Evolutionary conservation across 2,888 invertebrate genomes (phyloP).

Genomic region (Harpalus rufipes): DNA sequence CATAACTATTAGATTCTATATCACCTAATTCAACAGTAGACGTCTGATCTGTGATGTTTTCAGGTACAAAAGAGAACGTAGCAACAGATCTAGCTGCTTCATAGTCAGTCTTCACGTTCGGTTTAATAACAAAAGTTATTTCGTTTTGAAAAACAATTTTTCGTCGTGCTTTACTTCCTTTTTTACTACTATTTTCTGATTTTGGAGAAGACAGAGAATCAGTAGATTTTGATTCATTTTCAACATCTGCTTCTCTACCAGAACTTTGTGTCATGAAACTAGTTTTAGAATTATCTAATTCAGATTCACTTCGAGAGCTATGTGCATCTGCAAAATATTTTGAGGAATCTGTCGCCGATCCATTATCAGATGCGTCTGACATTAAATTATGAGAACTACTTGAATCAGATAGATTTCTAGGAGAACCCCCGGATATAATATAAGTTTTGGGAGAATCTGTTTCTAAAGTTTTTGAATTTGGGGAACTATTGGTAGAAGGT

Average conservation of each 20-base stretch:
- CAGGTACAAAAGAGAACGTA: conserved; percentile 30
- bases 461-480: not conserved
- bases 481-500: not conserved
- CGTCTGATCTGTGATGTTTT: not conserved
- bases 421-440: not conserved
- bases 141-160: conserved; percentile 46
- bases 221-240: not conserved
- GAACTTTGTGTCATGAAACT: not conserved
- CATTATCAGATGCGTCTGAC: not conserved
- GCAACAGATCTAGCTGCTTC: conserved; percentile 3
- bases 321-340: not conserved
- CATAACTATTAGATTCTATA: conserved; percentile 29
- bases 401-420: not conserved
- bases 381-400: not conserved
- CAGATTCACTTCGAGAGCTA: not conserved
- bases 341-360: not conserved
- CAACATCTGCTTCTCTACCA: not conserved
- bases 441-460: not conserved
- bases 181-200: not conserved
- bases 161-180: not conserved
- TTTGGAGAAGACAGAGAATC: not conserved
- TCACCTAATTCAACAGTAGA: not conserved
- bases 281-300: not conserved
- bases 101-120: conserved; percentile 43
- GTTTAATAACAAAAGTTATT: conserved; percentile 41